Base-by-base conservation (phyloP, 2,113 vertebrate genomes). In the Reinhardtius hippoglossoides region DNA sequence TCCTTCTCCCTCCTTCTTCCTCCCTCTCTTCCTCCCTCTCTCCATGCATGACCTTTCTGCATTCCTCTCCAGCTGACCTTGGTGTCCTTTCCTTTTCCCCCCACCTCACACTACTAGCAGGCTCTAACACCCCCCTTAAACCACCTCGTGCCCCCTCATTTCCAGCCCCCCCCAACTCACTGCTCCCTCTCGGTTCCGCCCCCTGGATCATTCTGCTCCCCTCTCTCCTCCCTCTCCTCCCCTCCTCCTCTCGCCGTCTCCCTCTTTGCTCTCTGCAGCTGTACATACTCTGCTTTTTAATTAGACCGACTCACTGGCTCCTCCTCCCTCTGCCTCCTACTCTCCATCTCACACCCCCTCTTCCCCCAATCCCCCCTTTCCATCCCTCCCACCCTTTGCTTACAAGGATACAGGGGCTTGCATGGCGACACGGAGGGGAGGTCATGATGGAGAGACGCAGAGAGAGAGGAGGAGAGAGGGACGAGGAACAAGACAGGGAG, bases 241-340 rank as follows among this genome's bases (percentile, higher is more conserved):
- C 57, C 65, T 71, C 82, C 76, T 76, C 81, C 74, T 65, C 81
- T 65, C 79, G 18, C 73, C 55, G 37, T 80, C 76, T 86, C 86
- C 76, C 86, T 73, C 78, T 69, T 73, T 65, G 66, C 88, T 89
- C 87, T 88, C 89, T 91, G 90, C 92, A 91, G 88, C 92, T 90
- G 88, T 88, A 91, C 91, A 89, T 93, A 92, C 91, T 93, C 91
- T 93, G 89, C 91, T 93, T 93, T 95, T 94, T 95, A 94, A 95
- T 94, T 94, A 94, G 93, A 92, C 83, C 78, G 67, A 87, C 86
- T 86, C 90, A 58, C 74, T 80, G 63, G 83, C 92, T 87, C 92
- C 92, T 74, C 90, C 92, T 84, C 83, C 81, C 72, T 64, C 57
- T 82, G 71, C 81, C 83, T 83, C 74, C 71, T 61, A 85, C 85